phyloP scores from a whole-genome alignment of 2,113 vertebrate species.

The Hippolais icterina region DNA sequence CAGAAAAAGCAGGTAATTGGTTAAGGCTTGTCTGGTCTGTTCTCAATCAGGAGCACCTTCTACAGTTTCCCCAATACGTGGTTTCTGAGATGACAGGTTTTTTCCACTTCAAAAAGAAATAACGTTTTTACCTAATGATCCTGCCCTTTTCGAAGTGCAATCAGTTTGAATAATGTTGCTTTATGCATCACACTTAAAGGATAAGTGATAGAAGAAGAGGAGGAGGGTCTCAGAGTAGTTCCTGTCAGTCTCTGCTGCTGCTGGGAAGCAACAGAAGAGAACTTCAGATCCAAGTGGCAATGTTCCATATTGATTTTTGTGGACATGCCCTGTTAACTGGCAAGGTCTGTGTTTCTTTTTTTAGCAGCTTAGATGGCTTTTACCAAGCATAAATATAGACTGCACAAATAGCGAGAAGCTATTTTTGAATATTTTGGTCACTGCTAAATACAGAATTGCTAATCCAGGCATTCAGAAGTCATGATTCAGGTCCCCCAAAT shows the following conservation, averaged over 20 bases:
- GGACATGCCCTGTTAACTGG: background rate
- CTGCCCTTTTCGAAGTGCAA: background rate
- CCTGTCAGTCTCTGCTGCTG: background rate
- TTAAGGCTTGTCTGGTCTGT: background rate
- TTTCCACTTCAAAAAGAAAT: background rate
- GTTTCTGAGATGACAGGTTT: background rate
- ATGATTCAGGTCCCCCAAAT: conserved; percentile 34
- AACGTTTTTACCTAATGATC: background rate
- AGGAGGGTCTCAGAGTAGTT: background rate
- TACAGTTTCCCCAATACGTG: background rate
- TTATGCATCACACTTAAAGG: background rate
- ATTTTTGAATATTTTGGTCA: conserved; percentile 57
- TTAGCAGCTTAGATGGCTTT: conserved; percentile 39
- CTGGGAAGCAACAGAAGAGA: background rate
- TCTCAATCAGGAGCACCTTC: background rate
- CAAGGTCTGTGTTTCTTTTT: conserved; percentile 8
- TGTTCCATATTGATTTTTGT: background rate
- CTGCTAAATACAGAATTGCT: conserved; percentile 50
- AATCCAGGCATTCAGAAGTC: conserved; percentile 38
- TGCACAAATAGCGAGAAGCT: conserved; percentile 23
- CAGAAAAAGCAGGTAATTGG: background rate
- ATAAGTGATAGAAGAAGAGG: background rate
- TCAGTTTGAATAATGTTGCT: background rate
- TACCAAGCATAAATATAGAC: conserved; percentile 48
- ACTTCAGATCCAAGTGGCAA: background rate